These are phyloP conservation scores for Pseudeuparius sepicola DNA, from an alignment of 2,888 invertebrate genomes.

Conservation along the genomic window DNA sequence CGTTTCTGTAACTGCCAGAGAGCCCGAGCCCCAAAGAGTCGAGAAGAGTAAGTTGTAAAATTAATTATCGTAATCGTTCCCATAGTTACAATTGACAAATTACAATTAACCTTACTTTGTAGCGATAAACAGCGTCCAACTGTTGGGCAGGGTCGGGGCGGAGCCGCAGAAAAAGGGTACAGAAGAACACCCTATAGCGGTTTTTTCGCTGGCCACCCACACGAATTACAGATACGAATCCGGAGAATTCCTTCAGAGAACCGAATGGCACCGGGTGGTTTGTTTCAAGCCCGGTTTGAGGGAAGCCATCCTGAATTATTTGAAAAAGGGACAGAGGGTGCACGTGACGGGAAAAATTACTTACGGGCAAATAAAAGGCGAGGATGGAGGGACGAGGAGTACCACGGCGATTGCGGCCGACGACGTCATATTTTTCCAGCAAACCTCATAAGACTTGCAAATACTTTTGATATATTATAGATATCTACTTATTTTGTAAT, in stretches of 20 bases:
- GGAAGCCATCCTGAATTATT: constrained; percentile 65
- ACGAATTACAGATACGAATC: constrained; percentile 69
- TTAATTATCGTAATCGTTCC: too few relatives aligned
- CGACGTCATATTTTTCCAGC: constrained; percentile 73
- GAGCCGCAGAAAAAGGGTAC: constrained; percentile 80
- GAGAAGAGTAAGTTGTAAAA: constrained; percentile 1
- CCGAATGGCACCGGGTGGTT: constrained; percentile 63
- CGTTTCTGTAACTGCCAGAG: too few relatives aligned
- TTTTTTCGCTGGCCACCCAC: constrained; percentile 86
- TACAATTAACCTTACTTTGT: constrained; percentile 24
- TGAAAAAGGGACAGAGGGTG: constrained; percentile 80
- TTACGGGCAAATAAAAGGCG: constrained; percentile 75
- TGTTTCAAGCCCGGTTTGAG: constrained; percentile 78
- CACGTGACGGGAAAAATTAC: constrained; percentile 72
- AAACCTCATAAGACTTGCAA: too few relatives aligned
- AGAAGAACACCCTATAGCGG: constrained; percentile 72
- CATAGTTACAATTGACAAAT: background rate
- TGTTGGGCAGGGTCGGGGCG: constrained; percentile 81
- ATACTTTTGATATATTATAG: too few relatives aligned
- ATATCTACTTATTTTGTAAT: too few relatives aligned
- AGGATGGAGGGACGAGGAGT: constrained; percentile 57
- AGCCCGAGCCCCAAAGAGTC: background rate
- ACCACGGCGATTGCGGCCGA: constrained; percentile 81
- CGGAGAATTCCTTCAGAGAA: constrained; percentile 73
- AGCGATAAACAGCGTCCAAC: constrained; percentile 76